Conservation (phyloP, 2,797 vertebrate species). For the Eulemur coronatus region DNA sequence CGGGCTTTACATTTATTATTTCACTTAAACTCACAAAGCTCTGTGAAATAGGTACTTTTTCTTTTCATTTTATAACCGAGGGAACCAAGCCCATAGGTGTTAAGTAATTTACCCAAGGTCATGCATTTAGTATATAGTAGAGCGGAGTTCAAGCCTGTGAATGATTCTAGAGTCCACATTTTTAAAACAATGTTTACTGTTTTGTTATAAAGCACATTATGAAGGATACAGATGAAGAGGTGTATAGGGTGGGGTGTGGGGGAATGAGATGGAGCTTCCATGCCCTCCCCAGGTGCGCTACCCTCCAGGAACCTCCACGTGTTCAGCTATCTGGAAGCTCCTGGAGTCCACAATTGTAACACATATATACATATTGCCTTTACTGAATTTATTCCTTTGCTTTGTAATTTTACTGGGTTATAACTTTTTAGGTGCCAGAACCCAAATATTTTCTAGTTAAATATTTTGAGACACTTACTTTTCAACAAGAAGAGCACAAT, state of each 20-base stretch:
- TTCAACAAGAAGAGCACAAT: not conserved
- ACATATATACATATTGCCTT: not conserved
- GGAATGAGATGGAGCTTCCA: not conserved
- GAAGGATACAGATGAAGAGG: not conserved
- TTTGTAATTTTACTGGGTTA: conserved; percentile 20
- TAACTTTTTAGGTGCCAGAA: conserved; percentile 16
- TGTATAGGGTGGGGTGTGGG: too few species aligned
- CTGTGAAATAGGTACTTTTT: not conserved
- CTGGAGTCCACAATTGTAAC: not conserved
- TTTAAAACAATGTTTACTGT: not conserved
- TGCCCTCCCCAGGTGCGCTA: not conserved
- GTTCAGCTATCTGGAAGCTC: not conserved
- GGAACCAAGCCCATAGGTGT: not conserved
- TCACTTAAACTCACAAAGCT: not conserved
- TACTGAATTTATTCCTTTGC: not conserved
- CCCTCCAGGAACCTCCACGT: not conserved
- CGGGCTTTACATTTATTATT: conserved; percentile 4
- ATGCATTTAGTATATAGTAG: not conserved
- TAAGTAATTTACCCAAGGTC: not conserved
- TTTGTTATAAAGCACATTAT: not conserved
- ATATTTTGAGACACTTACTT: not conserved
- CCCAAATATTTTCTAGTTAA: conserved; percentile 26
- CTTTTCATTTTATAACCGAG: not conserved
- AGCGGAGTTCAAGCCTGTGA: not conserved
- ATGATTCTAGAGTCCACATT: not conserved